These are phyloP conservation scores for Ptilonorhynchus violaceus DNA, from an alignment of 2,113 vertebrate genomes.

Conservation along the genomic window DNA sequence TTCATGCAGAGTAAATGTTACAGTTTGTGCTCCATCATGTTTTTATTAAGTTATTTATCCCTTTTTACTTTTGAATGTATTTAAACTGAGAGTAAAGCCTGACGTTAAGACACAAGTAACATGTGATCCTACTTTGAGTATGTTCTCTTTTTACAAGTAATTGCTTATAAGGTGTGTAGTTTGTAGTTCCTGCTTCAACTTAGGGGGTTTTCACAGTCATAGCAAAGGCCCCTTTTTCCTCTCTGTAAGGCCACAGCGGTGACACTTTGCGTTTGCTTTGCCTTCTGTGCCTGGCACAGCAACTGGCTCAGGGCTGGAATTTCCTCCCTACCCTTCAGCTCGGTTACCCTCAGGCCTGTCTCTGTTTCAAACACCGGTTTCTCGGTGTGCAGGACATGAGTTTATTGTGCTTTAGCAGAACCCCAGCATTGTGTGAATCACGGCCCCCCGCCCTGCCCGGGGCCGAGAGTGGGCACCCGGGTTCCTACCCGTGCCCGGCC, in stretches of 20 bases:
- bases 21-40: not conserved
- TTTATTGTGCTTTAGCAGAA: not conserved
- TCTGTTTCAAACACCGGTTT: accelerated
- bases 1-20: not conserved
- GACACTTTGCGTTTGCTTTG: not conserved
- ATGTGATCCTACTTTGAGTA: accelerated
- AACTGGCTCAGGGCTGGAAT: not conserved
- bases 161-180: accelerated
- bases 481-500: too few relatives aligned
- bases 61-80: conserved; percentile 21
- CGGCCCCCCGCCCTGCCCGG: too few relatives aligned
- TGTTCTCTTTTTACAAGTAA: not conserved
- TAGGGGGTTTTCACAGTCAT: accelerated
- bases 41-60: conserved; percentile 27
- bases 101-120: not conserved
- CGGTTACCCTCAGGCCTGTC: accelerated
- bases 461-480: too few relatives aligned
- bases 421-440: not conserved
- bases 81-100: conserved; percentile 3
- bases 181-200: not conserved
- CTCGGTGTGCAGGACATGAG: accelerated
- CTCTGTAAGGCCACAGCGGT: accelerated
- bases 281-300: not conserved
- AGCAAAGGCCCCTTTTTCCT: not conserved
- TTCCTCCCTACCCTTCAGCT: not conserved